Base-by-base conservation (phyloP, 2,113 vertebrate genomes). In the Pseudonaja textilis region DNA sequence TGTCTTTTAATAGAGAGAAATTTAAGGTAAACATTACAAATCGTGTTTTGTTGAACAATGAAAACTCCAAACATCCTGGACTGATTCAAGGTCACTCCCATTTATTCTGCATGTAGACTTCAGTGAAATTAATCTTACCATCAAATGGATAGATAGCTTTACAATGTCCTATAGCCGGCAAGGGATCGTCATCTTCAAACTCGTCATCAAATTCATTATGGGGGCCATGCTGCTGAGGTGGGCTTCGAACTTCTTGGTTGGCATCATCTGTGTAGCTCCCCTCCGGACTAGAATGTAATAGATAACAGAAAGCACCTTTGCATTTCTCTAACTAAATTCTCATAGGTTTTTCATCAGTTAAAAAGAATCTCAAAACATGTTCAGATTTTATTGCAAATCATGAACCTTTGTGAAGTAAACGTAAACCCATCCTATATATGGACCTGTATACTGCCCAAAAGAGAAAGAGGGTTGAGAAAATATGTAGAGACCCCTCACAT, bases 201-300 rank as follows among this genome's bases (percentile, higher is more conserved):
- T 99, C 99, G 26, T 99, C 99, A n/a, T 99, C 99, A 92, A 99
- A 99, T 95, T 99, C 99, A 85, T 26, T 97, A 6, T 98, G 98
- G 8, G 98, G 98, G 69, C 98, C 96, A 0, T 97, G 97, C 0
- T 98, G 98, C 74, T 99, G 98, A 0, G 98, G 97, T 1, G 98
- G 99, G 1, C 98, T 97, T 93, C 98, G 98, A 64, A 98, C 98
- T 95, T 99, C 99, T 96, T 99, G 99, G 57, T 97, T 98, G 81
- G 98, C 98, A 97, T 99, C 99, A 18, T 99, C 99, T 0, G 99
- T 99, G 94, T 99, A 99, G 95, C 99, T 99, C 94, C 99, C 99
- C 95, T 99, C 99, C 61, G 99, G 99, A 95, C 99, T 99, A 26
- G 0, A 95, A 96, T 0, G 55, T 59, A 97, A 90, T 0, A 4